Conservation (phyloP, 2,888 invertebrate species). For the Acanthosepion esculentum region DNA sequence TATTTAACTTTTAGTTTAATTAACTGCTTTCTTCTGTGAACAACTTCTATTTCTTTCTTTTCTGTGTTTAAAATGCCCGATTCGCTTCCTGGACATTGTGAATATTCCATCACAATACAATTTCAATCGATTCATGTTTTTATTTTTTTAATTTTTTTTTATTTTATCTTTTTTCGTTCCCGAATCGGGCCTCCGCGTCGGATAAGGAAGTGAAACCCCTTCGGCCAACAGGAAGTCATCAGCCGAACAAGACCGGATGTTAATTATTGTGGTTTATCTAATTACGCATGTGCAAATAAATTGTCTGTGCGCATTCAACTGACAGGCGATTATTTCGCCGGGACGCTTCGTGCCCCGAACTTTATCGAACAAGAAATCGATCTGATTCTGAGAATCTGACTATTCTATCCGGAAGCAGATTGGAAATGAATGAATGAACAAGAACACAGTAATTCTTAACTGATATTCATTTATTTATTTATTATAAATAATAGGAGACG, state of each 20-base stretch:
- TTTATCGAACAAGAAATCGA: background rate
- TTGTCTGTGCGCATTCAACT: background rate
- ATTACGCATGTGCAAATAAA: background rate
- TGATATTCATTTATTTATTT: background rate
- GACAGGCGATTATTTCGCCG: background rate
- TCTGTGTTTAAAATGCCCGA: background rate
- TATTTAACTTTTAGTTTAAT: background rate
- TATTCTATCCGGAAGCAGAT: background rate
- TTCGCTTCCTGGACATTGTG: background rate
- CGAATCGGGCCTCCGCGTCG: background rate
- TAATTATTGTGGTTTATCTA: background rate
- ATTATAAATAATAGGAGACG: background rate
- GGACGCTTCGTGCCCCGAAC: background rate
- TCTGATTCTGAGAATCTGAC: background rate
- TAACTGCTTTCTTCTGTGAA: background rate
- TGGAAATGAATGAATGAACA: background rate
- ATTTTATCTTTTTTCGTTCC: too few relatives aligned
- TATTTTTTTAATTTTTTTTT: too few relatives aligned
- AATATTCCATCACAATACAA: background rate
- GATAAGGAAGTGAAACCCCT: background rate
- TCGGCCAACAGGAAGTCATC: background rate
- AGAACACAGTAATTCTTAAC: background rate
- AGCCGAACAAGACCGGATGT: slow-evolving; percentile 4
- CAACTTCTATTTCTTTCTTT: background rate
- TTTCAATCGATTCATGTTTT: background rate